Base-by-base conservation (phyloP, 2,888 invertebrate genomes). In the Epistrophe grossulariae region DNA sequence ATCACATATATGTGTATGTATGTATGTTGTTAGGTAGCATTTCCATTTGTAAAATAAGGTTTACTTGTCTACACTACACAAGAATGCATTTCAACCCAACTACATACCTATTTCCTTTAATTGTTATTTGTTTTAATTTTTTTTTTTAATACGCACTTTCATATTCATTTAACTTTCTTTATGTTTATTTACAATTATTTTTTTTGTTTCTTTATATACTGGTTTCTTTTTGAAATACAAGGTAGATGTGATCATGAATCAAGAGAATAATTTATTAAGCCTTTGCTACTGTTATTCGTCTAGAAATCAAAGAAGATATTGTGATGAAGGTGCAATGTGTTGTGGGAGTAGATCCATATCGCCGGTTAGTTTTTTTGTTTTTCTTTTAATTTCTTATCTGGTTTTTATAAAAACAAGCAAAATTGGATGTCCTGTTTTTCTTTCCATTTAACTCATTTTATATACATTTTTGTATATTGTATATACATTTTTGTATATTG, bases 291-390 rank as follows among this genome's bases (percentile, higher is more conserved):
- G 89, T 89, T 89, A 88, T 89, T 87, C 89, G 77, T 81, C 89
- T 88, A 84, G 74, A 88, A 88, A 87, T 85, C 81, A 80, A 81
- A 85, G 82, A 79, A 84, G 81, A 83, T 88, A 80, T 88, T 88
- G 84, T 88, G 89, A 88, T 88, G 89, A 88, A 80, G 88, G 88
- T 89, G 88, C 83, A 66, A 88, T 85, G 81, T 89, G 84, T 88
- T 88, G 79, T 89, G 89, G 89, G 84, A 89, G 89, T 89, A 90
- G 89, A 90, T 90, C 90, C 87, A 89, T 90, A 80, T 90, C 90
- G 89, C 89, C 89, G 91, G 91, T 91, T 91, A 91, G 91, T 91
- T 90, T 84, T 84, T 79, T 82, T 79, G 84, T 62, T 81, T 76
- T 64, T 84, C 4, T 78, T 74, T 62, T 60, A 66, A 84, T 89